phyloP scores from a whole-genome alignment of 2,113 vertebrate genomes.

The Todiramphus saurophagus region DNA sequence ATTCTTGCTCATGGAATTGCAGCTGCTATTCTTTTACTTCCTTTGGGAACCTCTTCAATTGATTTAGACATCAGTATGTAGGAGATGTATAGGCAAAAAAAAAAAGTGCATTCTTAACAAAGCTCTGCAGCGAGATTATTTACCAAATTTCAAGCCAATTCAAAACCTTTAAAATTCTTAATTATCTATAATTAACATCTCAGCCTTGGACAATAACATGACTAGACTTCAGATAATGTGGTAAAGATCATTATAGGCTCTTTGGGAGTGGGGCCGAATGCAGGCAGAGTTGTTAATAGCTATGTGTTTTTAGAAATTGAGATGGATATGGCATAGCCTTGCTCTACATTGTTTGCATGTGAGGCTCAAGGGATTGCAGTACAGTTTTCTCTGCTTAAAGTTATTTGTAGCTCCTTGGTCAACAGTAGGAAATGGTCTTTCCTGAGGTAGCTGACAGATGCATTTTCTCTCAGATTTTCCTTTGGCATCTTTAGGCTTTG shows the following conservation, averaged over 20 bases:
- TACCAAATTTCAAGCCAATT: background rate
- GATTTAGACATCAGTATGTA: background rate
- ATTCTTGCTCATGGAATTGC: background rate
- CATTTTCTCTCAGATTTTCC: background rate
- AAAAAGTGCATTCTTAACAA: background rate
- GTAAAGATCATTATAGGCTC: background rate
- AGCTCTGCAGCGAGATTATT: background rate
- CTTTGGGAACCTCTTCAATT: background rate
- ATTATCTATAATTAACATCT: background rate
- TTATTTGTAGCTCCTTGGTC: background rate
- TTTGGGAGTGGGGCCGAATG: background rate
- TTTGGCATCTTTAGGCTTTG: background rate
- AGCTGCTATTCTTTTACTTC: background rate
- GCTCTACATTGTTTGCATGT: background rate
- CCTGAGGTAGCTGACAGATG: background rate
- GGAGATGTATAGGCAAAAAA: background rate
- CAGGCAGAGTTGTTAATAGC: background rate
- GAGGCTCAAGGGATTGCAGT: background rate
- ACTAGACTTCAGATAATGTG: background rate
- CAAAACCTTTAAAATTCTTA: constrained; percentile 4
- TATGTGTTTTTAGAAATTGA: background rate
- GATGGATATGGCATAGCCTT: background rate
- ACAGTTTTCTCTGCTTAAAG: background rate
- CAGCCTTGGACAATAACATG: background rate
- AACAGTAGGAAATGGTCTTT: background rate